Percentiles rank a stretch among this genome's conserved stretches.
phyloP scores from a whole-genome alignment of 2,888 invertebrate genomes.

The Plebejus argus region DNA sequence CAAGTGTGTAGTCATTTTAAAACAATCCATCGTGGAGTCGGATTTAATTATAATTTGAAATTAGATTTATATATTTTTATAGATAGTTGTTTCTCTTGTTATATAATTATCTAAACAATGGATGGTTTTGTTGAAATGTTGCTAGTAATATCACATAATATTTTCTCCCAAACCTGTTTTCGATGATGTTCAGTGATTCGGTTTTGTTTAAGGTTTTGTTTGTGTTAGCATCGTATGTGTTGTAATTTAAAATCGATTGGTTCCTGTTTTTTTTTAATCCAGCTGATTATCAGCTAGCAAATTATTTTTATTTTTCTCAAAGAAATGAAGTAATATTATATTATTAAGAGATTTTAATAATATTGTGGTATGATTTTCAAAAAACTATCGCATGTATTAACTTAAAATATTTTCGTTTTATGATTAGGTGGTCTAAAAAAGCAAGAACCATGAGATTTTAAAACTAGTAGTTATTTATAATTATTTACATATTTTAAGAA shows the following conservation, averaged over 20 bases:
- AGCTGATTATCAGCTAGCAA: too few relatives aligned
- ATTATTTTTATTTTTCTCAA: neutral
- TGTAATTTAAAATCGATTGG: conserved; percentile 30
- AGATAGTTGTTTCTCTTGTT: conserved; percentile 76
- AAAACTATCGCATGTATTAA: neutral
- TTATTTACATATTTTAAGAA: conserved; percentile 33
- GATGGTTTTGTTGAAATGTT: conserved; percentile 67
- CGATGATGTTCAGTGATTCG: conserved; percentile 24
- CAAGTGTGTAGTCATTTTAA: conserved; percentile 28
- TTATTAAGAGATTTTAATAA: neutral
- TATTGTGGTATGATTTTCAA: neutral
- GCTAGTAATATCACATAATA: conserved; percentile 40
- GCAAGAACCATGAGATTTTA: conserved; percentile 19
- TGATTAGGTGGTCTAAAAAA: neutral
- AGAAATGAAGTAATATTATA: neutral
- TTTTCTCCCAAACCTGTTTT: conserved; percentile 30
- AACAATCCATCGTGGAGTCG: conserved; percentile 48
- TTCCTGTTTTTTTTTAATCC: conserved; percentile 24
- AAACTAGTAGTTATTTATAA: conserved; percentile 17
- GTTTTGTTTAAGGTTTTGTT: conserved; percentile 29
- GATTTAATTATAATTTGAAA: conserved; percentile 63
- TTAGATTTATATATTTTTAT: conserved; percentile 79
- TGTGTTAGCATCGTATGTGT: conserved; percentile 25
- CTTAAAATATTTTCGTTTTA: neutral
- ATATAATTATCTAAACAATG: conserved; percentile 50